phyloP scores from a whole-genome alignment of 2,888 invertebrate species.

The Theretra japonica region DNA sequence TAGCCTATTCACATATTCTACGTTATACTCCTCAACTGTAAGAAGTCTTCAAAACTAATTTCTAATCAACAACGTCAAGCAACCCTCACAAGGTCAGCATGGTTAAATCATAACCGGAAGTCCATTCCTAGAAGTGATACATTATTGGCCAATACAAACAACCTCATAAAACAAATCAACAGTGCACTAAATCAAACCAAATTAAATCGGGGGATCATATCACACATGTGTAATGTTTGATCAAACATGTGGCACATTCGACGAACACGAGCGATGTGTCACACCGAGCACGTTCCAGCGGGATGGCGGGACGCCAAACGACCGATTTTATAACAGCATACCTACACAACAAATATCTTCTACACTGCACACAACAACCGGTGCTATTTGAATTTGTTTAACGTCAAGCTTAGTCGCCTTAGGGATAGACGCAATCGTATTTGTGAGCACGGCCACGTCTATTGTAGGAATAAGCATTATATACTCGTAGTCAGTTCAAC shows the following conservation, averaged over 20 bases:
- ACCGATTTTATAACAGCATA: slow-evolving; percentile 31
- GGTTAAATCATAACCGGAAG: too few species aligned
- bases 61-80: too few species aligned
- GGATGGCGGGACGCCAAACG: slow-evolving; percentile 48
- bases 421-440: too few species aligned
- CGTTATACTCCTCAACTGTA: too few species aligned
- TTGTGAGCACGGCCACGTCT: too few species aligned
- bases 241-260: slow-evolving; percentile 47
- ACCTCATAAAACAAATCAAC: slow-evolving; percentile 3
- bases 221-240: slow-evolving; percentile 37
- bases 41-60: too few species aligned
- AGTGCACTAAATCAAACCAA: background rate
- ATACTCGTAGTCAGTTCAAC: too few species aligned
- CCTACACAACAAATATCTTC: slow-evolving; percentile 1
- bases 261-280: slow-evolving; percentile 35
- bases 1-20: too few species aligned
- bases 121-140: too few species aligned
- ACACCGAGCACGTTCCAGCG: slow-evolving; percentile 39
- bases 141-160: background rate
- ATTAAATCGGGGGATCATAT: background rate
- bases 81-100: too few species aligned
- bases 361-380: background rate
- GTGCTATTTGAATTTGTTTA: background rate
- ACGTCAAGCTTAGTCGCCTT: background rate
- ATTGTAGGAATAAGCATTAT: too few species aligned